These are phyloP conservation scores for Oreochromis tanganicae DNA, from an alignment of 2,113 vertebrate genomes.

Conservation along the genomic window DNA sequence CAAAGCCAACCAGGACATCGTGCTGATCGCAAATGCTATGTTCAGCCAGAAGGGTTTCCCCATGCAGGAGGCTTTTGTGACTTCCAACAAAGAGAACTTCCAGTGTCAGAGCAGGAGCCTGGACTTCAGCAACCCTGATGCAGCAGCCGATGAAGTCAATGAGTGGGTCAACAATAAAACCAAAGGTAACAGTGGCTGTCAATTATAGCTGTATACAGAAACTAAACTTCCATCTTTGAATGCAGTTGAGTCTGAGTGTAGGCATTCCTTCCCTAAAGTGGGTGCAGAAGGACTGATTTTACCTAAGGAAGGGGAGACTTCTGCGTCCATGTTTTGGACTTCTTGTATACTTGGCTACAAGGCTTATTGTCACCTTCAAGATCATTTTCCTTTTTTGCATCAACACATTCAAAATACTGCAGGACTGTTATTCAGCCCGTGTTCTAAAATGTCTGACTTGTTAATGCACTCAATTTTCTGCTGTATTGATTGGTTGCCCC, in stretches of 20 bases:
- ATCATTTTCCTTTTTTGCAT: not conserved
- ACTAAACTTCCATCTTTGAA: not conserved
- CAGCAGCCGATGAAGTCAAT: slow-evolving; percentile 83
- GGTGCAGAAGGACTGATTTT: not conserved
- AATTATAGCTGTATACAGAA: not conserved
- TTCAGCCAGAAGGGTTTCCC: slow-evolving; percentile 82
- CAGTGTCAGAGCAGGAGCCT: slow-evolving; percentile 77
- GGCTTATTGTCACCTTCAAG: not conserved
- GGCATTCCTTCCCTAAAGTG: not conserved
- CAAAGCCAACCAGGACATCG: slow-evolving; percentile 84
- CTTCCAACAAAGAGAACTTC: slow-evolving; percentile 86
- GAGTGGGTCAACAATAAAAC: slow-evolving; percentile 89
- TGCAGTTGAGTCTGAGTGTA: not conserved
- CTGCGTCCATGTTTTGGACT: not conserved
- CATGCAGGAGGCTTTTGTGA: slow-evolving; percentile 78
- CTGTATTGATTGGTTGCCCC: not conserved
- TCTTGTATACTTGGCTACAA: not conserved
- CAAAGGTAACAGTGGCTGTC: slow-evolving; percentile 67
- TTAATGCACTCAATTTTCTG: not conserved
- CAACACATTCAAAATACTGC: not conserved
- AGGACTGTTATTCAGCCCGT: not conserved
- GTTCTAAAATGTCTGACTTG: not conserved
- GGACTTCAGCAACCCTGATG: slow-evolving; percentile 76
- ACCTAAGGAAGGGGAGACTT: not conserved
- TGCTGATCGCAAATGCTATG: slow-evolving; percentile 86